Evolutionary conservation across 2,888 invertebrate species (phyloP).

Genomic region (Yponomeuta sedellus): DNA sequence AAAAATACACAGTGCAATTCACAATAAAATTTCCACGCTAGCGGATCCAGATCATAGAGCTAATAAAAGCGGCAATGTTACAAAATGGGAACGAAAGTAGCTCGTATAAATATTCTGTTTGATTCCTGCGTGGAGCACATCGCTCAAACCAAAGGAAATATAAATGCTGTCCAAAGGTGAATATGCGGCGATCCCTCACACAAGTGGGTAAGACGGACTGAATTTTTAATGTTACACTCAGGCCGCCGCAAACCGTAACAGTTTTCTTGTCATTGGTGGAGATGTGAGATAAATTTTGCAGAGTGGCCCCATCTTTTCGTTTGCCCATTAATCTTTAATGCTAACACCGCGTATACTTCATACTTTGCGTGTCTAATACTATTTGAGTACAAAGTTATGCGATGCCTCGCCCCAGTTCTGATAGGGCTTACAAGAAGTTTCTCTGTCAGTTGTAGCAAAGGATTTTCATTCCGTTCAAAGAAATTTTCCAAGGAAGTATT

Average conservation of each 20-base stretch:
- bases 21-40: conserved; percentile 6
- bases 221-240: conserved; percentile 77
- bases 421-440: not conserved
- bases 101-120: conserved; percentile 35
- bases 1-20: conserved; percentile 22
- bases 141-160: conserved; percentile 66
- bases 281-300: conserved; percentile 77
- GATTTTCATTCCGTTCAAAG: not conserved
- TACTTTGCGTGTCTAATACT: conserved; percentile 67
- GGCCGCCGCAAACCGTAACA: conserved; percentile 76
- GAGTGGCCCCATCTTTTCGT: conserved; percentile 77
- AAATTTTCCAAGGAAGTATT: too few species aligned
- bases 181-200: conserved; percentile 75
- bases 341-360: conserved; percentile 65
- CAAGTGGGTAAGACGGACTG: conserved; percentile 74
- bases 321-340: conserved; percentile 74
- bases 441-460: not conserved
- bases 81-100: conserved; percentile 11
- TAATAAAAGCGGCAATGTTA: not conserved
- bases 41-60: not conserved
- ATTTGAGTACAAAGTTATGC: conserved; percentile 50
- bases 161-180: conserved; percentile 74
- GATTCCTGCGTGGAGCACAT: conserved; percentile 44
- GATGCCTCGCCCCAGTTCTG: not conserved
- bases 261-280: conserved; percentile 76